Evolutionary conservation across 1,140 invertebrate species (phyloP), one percentile per base, ranked within the genome.

Genomic region (Rhyzopertha dominica): DNA sequence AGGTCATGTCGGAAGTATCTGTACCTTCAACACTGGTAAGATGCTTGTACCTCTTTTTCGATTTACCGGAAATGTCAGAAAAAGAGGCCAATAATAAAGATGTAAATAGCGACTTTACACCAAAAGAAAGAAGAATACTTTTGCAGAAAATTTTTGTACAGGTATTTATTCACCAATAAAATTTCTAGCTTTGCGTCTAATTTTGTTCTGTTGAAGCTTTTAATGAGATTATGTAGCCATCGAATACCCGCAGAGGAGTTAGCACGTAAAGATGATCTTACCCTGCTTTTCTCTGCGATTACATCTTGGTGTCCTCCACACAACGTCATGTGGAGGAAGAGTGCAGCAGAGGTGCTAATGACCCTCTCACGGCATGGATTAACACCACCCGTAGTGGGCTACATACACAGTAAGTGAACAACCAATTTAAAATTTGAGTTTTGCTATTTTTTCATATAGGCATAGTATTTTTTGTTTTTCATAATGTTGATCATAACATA

Each of bases 1-100:
- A 94, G 84, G 85, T 95, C 24, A 95, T 98, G 90, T 95, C 94
- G 40, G 85, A 88, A 34, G 88, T 89, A 32, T 85, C 91, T 14
- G 84, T 99, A 49, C 95, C 96, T 24, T 98, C 93, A 43, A 99
- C 96, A 20, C 74, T 99, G 59, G 95, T 98, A 4, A 99, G 98
- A 77, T 98, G 95, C 74, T 74, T 99, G 22, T 99, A 99, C 68
- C 72, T 99, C 45, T 99, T 99, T 70, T 98, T 98, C 72, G 96
- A 99, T 74, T 74, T 99, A 31, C 94, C 95, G 26, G 82, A 86
- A 70, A 83, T 90, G 70, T 88, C 89, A 39, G 84, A 89, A 59
- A 78, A 84, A 23, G 82, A 85, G 61, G 80, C 83, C 25, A 79
- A 88, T 62, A 69, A 77, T 37, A 81, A 87, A 57, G 78, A 79